Evolutionary conservation across 2,797 vertebrate genomes (phyloP).

Genomic region (Gymnocypris eckloni): DNA sequence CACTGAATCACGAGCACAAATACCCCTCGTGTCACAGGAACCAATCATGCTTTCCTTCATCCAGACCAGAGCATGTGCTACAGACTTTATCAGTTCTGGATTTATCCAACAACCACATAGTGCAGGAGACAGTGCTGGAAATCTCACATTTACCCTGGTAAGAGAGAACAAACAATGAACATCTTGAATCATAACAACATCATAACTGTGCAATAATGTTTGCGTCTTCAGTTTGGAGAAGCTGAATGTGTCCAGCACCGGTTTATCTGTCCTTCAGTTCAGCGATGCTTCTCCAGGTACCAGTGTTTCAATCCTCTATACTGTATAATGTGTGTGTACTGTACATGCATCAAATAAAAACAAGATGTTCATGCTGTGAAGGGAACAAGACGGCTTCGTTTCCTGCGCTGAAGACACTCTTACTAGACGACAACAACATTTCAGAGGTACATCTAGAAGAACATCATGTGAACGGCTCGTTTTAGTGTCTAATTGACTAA

Average conservation of each 20-base stretch:
- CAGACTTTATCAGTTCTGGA: conserved; percentile 81
- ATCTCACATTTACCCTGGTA: conserved; percentile 87
- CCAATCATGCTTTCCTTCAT: conserved; percentile 7
- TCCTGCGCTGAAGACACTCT: conserved; percentile 79
- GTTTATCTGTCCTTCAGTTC: conserved; percentile 82
- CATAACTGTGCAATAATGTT: not conserved
- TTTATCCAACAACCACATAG: conserved; percentile 80
- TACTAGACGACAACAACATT: conserved; percentile 85
- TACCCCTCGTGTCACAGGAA: not conserved
- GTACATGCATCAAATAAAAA: not conserved
- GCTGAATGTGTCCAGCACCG: conserved; percentile 79
- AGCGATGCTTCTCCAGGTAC: conserved; percentile 83
- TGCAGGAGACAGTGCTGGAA: conserved; percentile 78
- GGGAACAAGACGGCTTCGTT: conserved; percentile 84
- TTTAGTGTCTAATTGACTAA: no score
- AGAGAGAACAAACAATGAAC: not conserved
- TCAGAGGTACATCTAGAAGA: conserved; percentile 77
- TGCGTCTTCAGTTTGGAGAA: conserved; percentile 82
- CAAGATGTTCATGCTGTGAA: conserved; percentile 60
- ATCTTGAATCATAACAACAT: not conserved
- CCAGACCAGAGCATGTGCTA: conserved; percentile 82
- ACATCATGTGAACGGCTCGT: no score
- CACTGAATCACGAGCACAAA: not conserved
- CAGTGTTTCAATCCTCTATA: no score
- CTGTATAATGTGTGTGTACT: not conserved